These are phyloP conservation scores for Mermis nigrescens DNA, from an alignment of 2,888 invertebrate species.

Conservation along the genomic window DNA sequence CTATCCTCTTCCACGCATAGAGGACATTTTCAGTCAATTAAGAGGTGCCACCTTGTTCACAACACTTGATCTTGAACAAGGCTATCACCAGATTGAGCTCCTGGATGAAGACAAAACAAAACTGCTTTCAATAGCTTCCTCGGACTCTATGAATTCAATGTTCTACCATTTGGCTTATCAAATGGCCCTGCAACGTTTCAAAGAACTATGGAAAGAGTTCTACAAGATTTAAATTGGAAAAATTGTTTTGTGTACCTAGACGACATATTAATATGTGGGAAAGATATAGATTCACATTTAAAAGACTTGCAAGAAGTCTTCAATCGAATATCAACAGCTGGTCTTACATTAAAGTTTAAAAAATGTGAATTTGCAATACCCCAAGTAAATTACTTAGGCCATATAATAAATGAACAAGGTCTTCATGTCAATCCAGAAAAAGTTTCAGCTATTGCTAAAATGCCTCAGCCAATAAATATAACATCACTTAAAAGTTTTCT, in stretches of 20 bases:
- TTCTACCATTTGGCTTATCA: slow-evolving; percentile 21
- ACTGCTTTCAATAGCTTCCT: slow-evolving; percentile 17
- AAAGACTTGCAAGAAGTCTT: slow-evolving; percentile 17
- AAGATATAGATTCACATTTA: slow-evolving; percentile 16
- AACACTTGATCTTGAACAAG: slow-evolving; percentile 14
- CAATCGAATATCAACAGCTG: slow-evolving; percentile 2
- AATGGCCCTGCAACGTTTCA: slow-evolving; percentile 20
- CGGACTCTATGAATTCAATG: slow-evolving; percentile 20
- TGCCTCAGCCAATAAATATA: slow-evolving; percentile 19
- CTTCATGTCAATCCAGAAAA: slow-evolving; percentile 22
- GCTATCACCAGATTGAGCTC: slow-evolving; percentile 17
- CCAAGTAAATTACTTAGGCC: slow-evolving; percentile 26
- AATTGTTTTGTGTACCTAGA: slow-evolving; percentile 19
- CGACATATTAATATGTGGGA: slow-evolving; percentile 18
- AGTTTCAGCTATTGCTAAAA: slow-evolving; percentile 17
- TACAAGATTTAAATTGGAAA: slow-evolving; percentile 15
- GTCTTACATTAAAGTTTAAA: slow-evolving; percentile 19
- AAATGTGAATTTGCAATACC: slow-evolving; percentile 19
- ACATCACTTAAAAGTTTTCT: slow-evolving; percentile 18
- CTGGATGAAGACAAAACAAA: slow-evolving; percentile 14
- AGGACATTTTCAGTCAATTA: slow-evolving; percentile 13
- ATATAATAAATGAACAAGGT: slow-evolving; percentile 22
- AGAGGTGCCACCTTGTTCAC: slow-evolving; percentile 10
- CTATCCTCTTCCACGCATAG: slow-evolving; percentile 14
- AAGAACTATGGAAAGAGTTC: slow-evolving; percentile 17